A percentile compares a stretch with the other conserved stretches of the same genome.
Evolutionary conservation across 2,113 vertebrate species (phyloP).

Genomic region (Pollimyrus isidori): DNA sequence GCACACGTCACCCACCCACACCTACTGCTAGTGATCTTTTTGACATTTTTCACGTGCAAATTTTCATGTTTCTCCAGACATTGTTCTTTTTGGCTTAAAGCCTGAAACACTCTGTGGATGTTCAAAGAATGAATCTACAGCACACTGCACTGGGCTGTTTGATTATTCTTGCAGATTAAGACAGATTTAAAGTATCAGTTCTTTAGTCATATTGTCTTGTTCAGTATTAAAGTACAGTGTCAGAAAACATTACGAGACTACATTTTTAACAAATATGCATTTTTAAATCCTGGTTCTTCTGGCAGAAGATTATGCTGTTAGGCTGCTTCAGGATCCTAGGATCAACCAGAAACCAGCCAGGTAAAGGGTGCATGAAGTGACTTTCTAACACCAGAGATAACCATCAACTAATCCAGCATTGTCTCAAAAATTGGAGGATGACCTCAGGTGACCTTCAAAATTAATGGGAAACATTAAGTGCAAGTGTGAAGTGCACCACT

Average conservation of each 20-base stretch:
- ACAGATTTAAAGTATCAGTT: background rate
- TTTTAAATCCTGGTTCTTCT: background rate
- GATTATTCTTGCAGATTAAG: background rate
- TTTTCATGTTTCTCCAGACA: background rate
- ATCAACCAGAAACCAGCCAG: background rate
- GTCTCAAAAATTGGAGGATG: background rate
- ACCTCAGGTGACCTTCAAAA: background rate
- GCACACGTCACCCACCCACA: background rate
- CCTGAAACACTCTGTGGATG: background rate
- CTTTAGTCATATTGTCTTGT: background rate
- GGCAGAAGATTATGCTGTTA: background rate
- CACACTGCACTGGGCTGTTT: background rate
- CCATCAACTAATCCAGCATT: background rate
- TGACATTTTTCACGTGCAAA: background rate
- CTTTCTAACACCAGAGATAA: background rate
- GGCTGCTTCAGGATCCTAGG: background rate
- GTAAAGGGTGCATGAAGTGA: background rate
- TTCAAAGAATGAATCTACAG: background rate
- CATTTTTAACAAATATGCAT: background rate
- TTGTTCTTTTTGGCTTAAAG: background rate
- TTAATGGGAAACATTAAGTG: background rate
- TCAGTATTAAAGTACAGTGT: background rate
- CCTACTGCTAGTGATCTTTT: background rate
- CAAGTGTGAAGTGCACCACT: background rate
- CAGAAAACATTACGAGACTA: background rate